Base-by-base conservation (phyloP, 2,113 vertebrate species). In the Tretioscincus oriximinensis region DNA sequence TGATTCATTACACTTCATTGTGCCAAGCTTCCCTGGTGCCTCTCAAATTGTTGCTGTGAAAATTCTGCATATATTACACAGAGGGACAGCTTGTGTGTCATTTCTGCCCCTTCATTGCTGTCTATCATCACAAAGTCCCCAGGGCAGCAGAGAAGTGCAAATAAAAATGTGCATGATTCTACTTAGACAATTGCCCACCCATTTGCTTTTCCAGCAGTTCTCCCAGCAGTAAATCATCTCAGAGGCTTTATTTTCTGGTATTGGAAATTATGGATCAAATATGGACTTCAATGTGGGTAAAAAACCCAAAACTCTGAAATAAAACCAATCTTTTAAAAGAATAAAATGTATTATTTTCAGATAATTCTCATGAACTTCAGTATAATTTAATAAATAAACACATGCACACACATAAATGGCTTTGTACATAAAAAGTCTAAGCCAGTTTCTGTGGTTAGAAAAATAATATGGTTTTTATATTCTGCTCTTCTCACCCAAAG, bases 1-100 rank as follows among this genome's bases (percentile, higher is more conserved):
- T 95, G 95, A 95, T 95, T 95, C 93, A 95, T 92, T 9, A 83
- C 85, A 83, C 86, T 94, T 94, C 91, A 89, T 74, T 0, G 67
- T 90, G 85, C 90, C 78, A 88, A 87, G 95, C 93, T 92, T 95
- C 95, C 95, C 94, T 88, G 94, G 94, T 94, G 95, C 90, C 93
- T 95, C 86, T 93, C 92, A 92, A 93, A 96, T 93, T 94, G 93
- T 93, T 94, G 83, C 86, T 95, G 93, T 95, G 93, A 92, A 88
- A 90, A 88, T 86, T 86, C 63, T 77, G 80, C 88, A 92, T 94
- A 92, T 93, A 90, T 92, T 92, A 90, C 80, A 26, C 85, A 89
- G 60, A 71, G 75, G 77, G 88, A 83, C 91, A 90, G 93, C 86
- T 94, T 92, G 90, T 0, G 0, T 2, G 60, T 83, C 78, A 66